A percentile compares a stretch with the other conserved stretches of the same genome.
These are phyloP conservation scores for Heliconius hermathena DNA, from an alignment of 1,140 invertebrate genomes.

Conservation along the genomic window DNA sequence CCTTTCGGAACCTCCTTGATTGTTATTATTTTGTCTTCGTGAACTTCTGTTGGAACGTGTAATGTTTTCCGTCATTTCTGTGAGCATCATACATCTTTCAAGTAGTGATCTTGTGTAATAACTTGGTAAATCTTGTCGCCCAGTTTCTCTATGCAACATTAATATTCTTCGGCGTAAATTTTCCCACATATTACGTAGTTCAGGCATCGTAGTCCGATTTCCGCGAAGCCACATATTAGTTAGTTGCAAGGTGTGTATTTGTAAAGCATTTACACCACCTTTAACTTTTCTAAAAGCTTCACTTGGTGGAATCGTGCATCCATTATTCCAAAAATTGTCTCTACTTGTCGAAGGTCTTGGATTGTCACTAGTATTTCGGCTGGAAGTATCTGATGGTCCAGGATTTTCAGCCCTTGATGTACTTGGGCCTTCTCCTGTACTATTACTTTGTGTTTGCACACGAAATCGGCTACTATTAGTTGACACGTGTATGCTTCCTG, in stretches of 20 bases:
- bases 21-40: conserved; percentile 35
- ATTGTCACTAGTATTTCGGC: conserved; percentile 43
- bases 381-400: conserved; percentile 31
- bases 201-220: conserved; percentile 79
- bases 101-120: conserved; percentile 71
- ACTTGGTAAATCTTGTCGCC: conserved; percentile 61
- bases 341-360: conserved; percentile 65
- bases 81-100: conserved; percentile 72
- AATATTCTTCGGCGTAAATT: conserved; percentile 84
- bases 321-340: conserved; percentile 59
- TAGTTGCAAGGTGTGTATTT: conserved; percentile 67
- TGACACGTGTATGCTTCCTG: conserved; percentile 51
- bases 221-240: conserved; percentile 71
- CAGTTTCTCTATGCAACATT: conserved; percentile 78
- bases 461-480: conserved; percentile 57
- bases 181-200: conserved; percentile 85
- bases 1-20: conserved; percentile 24
- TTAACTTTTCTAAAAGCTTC: conserved; percentile 73
- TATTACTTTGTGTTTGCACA: conserved; percentile 53
- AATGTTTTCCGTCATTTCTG: conserved; percentile 59
- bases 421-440: conserved; percentile 34
- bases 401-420: conserved; percentile 32
- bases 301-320: conserved; percentile 50
- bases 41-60: conserved; percentile 47
- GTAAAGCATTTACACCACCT: conserved; percentile 64